Conservation (phyloP, 2,888 invertebrate species). For the Cyaniris semiargus region DNA sequence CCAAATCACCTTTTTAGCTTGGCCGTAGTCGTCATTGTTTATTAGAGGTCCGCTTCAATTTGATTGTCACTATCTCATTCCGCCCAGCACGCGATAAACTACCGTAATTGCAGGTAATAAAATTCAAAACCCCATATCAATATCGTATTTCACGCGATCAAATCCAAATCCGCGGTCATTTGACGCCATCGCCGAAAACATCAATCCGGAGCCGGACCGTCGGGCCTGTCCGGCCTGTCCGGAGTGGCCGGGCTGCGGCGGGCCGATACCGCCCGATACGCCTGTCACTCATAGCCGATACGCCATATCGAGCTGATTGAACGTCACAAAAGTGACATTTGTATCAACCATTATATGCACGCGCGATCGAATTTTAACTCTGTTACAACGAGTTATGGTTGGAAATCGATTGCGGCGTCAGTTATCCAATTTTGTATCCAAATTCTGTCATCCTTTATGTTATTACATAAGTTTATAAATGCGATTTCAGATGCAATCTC, state of each 20-base stretch:
- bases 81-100: neutral
- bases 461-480: slow-evolving; percentile 21
- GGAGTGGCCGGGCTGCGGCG: slow-evolving; percentile 34
- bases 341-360: slow-evolving; percentile 29
- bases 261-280: slow-evolving; percentile 37
- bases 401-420: neutral
- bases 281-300: slow-evolving; percentile 34
- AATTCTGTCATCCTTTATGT: slow-evolving; percentile 29
- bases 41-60: too few relatives aligned
- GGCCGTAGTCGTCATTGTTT: too few relatives aligned
- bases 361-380: neutral
- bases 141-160: slow-evolving; percentile 5
- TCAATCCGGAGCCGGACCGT: neutral
- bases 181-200: slow-evolving; percentile 13
- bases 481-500: slow-evolving; percentile 18
- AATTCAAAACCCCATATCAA: slow-evolving; percentile 15
- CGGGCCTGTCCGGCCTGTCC: too few relatives aligned
- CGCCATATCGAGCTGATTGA: slow-evolving; percentile 38
- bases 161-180: slow-evolving; percentile 22
- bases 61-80: neutral
- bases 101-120: neutral
- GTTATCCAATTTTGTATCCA: slow-evolving; percentile 26
- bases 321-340: slow-evolving; percentile 32
- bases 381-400: neutral
- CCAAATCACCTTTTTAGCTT: too few relatives aligned